Base-by-base conservation (phyloP, 2,113 vertebrate species). In the Tichodroma muraria region DNA sequence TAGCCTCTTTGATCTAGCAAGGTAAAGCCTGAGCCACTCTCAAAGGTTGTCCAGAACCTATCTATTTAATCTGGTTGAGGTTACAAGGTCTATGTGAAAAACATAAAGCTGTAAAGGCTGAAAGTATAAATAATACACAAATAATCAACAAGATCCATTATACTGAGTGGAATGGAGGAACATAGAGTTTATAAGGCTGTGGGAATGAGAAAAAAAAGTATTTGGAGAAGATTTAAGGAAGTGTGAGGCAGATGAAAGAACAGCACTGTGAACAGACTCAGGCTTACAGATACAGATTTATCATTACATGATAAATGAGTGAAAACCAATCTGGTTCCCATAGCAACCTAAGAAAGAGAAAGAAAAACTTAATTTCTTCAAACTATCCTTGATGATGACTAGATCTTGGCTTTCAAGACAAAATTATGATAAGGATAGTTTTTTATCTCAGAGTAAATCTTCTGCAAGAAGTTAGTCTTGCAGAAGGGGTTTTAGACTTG, bases 351-450 rank as follows among this genome's bases (percentile, higher is more conserved):
- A 94, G 88, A 96, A 80, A 94, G 86, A 96, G 61, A 95, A 90
- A 94, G 44, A 54, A 95, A 97, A 96, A 95, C 73, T 95, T 88
- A n/a, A 70, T 57, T 96, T 97, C 90, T 95, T 96, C 90, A 95
- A 93, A 87, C 70, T 52, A 87, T 90, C 50, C 37, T 69, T 93
- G 68, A 80, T 94, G 91, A 97, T 95, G 63, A 97, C 95, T 81
- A 94, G 77, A 70, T n/a, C 59, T 61, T 84, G 31, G 70, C 71
- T 97, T 96, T 96, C 79, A 95, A 91, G 96, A 95, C 73, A 94
- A 96, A 85, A 93, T 89, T 93, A 97, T 65, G 23, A 71, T 65
- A 88, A 93, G 37, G 68, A 87, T 54, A 38, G 9, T 77, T 96
- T 38, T 79, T 87, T 91, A 71, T 93, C 68, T 84, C 49, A 50